Conservation (phyloP, 2,797 vertebrate genomes). For the Chelidonichthys spinosus region DNA sequence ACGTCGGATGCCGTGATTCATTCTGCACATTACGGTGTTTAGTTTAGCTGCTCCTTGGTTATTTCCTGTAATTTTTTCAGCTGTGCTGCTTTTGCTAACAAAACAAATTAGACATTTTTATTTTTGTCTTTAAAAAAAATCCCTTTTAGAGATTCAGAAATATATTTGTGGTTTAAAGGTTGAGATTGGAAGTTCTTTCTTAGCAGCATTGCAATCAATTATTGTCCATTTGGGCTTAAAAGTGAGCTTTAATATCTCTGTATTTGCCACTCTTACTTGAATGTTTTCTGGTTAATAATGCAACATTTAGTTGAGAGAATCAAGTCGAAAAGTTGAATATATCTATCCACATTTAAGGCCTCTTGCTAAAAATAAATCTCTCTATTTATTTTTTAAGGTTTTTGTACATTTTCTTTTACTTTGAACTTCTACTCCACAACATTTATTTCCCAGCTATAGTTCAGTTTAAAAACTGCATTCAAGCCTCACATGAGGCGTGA, state of each 20-base stretch:
- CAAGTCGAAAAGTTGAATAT: too few relatives aligned
- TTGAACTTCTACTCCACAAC: not conserved
- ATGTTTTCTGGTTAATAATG: too few relatives aligned
- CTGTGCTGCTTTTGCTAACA: too few relatives aligned
- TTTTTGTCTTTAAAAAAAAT: too few relatives aligned
- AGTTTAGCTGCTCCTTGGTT: not conserved
- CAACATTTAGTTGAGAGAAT: too few relatives aligned
- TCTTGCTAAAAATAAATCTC: too few relatives aligned
- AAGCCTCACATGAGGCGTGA: not conserved
- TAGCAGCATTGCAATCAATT: not conserved
- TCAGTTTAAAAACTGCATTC: not conserved
- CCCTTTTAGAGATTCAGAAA: not conserved
- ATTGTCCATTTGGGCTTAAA: too few relatives aligned
- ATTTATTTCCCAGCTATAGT: not conserved
- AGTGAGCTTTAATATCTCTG: too few relatives aligned
- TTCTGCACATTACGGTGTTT: too few relatives aligned
- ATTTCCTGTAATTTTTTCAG: not conserved
- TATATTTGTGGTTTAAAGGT: not conserved
- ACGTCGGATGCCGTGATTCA: slow-evolving; percentile 6
- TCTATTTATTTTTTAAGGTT: not conserved
- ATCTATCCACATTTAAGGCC: too few relatives aligned
- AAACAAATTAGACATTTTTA: too few relatives aligned
- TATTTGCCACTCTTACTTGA: too few relatives aligned
- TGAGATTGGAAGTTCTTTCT: not conserved
- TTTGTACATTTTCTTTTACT: not conserved